Percentiles rank a stretch among this genome's conserved stretches.
Conservation (phyloP, 2,113 vertebrate species). For the Heliornis fulica region DNA sequence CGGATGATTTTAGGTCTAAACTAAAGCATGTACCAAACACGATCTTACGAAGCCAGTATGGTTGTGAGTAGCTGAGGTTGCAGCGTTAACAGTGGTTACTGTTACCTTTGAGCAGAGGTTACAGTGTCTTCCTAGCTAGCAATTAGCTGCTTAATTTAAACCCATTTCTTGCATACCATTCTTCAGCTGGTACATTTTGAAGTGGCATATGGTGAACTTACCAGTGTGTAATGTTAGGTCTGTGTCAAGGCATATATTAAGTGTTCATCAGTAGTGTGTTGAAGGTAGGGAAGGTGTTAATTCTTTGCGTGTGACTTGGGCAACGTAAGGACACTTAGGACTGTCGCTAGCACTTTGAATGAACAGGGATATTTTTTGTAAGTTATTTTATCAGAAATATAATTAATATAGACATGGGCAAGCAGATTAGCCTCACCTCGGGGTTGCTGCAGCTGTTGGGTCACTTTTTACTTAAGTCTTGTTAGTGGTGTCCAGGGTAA, state of each 20-base stretch:
- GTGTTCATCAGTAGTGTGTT: neutral
- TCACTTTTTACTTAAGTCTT: neutral
- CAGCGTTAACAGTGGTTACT: too few relatives aligned
- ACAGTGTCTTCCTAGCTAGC: neutral
- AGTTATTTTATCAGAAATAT: neutral
- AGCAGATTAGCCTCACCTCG: neutral
- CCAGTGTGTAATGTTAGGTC: fast-evolving
- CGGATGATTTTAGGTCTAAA: neutral
- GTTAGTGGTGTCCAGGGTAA: neutral
- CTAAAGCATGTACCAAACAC: neutral
- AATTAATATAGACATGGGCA: neutral
- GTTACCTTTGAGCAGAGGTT: neutral
- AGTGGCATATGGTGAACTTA: neutral
- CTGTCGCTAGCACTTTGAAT: neutral
- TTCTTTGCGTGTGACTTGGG: neutral
- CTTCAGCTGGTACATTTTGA: neutral
- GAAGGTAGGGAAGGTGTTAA: neutral
- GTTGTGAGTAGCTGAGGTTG: neutral
- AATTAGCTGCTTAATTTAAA: neutral
- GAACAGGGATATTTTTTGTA: neutral
- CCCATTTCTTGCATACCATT: neutral
- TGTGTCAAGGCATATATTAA: neutral
- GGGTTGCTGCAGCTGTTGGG: neutral
- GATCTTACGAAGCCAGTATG: neutral
- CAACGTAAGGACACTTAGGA: neutral